Percentiles rank a stretch among this genome's conserved stretches.
phyloP scores from a whole-genome alignment of 2,888 invertebrate species.

The Acleris holmiana region DNA sequence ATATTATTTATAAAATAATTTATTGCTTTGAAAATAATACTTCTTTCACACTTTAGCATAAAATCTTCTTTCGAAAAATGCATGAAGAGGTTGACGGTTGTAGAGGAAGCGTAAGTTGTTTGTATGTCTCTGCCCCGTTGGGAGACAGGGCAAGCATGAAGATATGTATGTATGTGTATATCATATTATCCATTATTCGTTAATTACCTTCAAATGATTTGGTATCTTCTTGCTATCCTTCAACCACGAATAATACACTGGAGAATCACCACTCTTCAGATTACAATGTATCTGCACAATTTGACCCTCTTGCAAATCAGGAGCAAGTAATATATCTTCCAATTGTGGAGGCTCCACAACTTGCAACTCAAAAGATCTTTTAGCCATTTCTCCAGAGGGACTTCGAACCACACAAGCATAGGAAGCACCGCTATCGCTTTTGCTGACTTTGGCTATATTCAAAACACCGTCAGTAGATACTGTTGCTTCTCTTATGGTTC shows the following conservation, averaged over 20 bases:
- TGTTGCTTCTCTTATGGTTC: constrained; percentile 64
- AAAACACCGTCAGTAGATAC: constrained; percentile 80
- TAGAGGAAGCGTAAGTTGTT: too few species aligned
- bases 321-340: constrained; percentile 92
- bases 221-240: constrained; percentile 88
- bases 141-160: too few species aligned
- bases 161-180: too few species aligned
- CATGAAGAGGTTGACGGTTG: too few species aligned
- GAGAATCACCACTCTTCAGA: constrained; percentile 89
- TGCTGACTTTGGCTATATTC: constrained; percentile 85
- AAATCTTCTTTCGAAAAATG: too few species aligned
- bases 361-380: constrained; percentile 88
- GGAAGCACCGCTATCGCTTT: constrained; percentile 88
- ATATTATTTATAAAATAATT: too few species aligned
- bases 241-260: constrained; percentile 88
- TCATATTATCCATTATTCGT: too few species aligned
- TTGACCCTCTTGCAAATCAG: constrained; percentile 92
- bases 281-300: constrained; percentile 93
- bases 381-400: constrained; percentile 90
- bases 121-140: too few species aligned
- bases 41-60: too few species aligned
- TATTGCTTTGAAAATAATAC: too few species aligned
- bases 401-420: constrained; percentile 92
- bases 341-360: constrained; percentile 91
- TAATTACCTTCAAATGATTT: constrained; percentile 86